Evolutionary conservation across 1,140 invertebrate genomes (phyloP).

Genomic region (Antheraea mylitta): DNA sequence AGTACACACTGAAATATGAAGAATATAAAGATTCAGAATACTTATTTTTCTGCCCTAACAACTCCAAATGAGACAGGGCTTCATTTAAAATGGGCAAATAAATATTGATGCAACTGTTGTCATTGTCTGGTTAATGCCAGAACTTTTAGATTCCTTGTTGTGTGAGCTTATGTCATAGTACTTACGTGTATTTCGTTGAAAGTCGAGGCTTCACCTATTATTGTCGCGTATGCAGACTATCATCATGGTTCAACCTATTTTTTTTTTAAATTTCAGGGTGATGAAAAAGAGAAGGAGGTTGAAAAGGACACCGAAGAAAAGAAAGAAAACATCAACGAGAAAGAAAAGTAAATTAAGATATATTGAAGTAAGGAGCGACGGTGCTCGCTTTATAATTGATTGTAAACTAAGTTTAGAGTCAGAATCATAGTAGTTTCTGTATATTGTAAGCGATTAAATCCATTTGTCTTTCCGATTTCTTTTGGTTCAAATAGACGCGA

Average conservation of each 20-base stretch:
- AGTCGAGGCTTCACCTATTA: neutral
- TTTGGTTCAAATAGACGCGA: conserved; percentile 25
- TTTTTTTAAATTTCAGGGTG: conserved; percentile 41
- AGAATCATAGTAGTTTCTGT: conserved; percentile 62
- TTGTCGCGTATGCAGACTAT: neutral
- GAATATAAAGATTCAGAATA: too few relatives aligned
- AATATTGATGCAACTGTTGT: too few relatives aligned
- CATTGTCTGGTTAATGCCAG: too few relatives aligned
- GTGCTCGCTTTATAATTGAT: conserved; percentile 28
- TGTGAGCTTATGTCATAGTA: too few relatives aligned
- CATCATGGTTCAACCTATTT: neutral
- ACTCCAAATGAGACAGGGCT: too few relatives aligned
- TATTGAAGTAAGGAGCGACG: neutral
- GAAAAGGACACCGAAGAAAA: conserved; percentile 85
- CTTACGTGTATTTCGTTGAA: too few relatives aligned
- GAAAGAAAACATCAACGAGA: conserved; percentile 54
- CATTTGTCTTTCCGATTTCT: conserved; percentile 74
- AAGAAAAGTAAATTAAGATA: conserved; percentile 40
- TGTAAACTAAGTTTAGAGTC: conserved; percentile 50
- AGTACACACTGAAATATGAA: too few relatives aligned
- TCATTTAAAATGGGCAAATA: too few relatives aligned
- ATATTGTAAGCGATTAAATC: conserved; percentile 72
- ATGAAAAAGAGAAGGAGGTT: conserved; percentile 82
- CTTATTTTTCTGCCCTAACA: too few relatives aligned
- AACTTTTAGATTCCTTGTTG: too few relatives aligned